Evolutionary conservation across 1,140 invertebrate species (phyloP).

Genomic region (Pseudoatta argentina): DNA sequence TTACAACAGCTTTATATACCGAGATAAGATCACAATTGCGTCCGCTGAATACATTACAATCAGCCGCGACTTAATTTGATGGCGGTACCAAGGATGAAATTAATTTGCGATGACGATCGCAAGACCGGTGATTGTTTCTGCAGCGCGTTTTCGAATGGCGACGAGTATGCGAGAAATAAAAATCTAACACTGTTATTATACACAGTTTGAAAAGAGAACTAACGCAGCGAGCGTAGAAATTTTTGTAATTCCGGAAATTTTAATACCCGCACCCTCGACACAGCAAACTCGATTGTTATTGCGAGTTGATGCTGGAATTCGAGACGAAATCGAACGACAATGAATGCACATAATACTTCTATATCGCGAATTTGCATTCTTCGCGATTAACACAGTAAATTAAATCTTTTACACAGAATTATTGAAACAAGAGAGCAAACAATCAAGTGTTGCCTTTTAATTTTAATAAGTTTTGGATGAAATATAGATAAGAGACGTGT

Average conservation of each 20-base stretch:
- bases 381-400: not conserved
- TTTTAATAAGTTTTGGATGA: too few species aligned
- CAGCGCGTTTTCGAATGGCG: not conserved
- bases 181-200: not conserved
- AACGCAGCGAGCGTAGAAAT: not conserved
- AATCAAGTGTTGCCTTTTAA: too few species aligned
- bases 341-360: not conserved
- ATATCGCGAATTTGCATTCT: not conserved
- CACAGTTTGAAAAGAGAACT: not conserved
- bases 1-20: not conserved
- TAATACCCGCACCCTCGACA: not conserved
- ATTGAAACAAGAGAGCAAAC: not conserved
- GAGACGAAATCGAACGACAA: not conserved
- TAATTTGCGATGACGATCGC: constrained; percentile 38
- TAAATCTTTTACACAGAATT: not conserved
- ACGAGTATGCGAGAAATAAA: not conserved
- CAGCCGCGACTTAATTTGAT: constrained; percentile 25
- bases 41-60: constrained; percentile 41
- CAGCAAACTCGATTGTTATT: constrained; percentile 12
- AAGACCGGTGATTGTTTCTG: constrained; percentile 18
- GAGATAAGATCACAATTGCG: constrained; percentile 40
- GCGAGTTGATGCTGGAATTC: constrained; percentile 29
- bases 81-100: constrained; percentile 40
- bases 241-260: constrained; percentile 45
- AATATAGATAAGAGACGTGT: too few species aligned